Conservation (phyloP, 2,797 vertebrate species). For the Helostoma temminkii region DNA sequence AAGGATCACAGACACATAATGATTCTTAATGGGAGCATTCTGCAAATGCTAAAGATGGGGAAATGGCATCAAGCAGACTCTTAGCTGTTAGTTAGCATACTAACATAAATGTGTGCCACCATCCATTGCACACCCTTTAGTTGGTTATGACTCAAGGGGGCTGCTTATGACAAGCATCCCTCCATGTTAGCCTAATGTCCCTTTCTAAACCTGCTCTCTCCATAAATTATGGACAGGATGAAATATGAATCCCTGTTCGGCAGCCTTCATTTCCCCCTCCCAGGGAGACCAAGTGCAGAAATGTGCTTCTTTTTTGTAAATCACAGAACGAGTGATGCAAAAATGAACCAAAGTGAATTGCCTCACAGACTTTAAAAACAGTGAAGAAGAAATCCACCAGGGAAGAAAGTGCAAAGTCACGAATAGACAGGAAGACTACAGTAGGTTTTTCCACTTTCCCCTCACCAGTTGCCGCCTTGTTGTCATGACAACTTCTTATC, state of each 20-base stretch:
- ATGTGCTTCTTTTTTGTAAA: constrained; percentile 44
- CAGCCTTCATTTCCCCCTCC: constrained; percentile 69
- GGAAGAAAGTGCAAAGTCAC: constrained; percentile 74
- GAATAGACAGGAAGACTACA: constrained; percentile 29
- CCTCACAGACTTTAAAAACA: constrained; percentile 39
- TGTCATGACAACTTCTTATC: constrained; percentile 82
- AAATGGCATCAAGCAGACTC: constrained; percentile 33
- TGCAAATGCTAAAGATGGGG: constrained; percentile 40
- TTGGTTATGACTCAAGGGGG: constrained; percentile 68
- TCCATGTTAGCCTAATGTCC: constrained; percentile 65
- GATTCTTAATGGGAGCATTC: constrained; percentile 41
- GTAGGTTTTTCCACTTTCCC: constrained; percentile 53
- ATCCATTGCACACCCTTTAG: constrained; percentile 62
- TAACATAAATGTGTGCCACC: constrained; percentile 64
- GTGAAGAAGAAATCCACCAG: constrained; percentile 27
- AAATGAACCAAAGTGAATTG: constrained; percentile 41
- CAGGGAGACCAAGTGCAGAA: constrained; percentile 59
- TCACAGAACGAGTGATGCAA: constrained; percentile 30
- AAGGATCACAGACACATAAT: constrained; percentile 38
- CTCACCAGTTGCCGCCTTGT: constrained; percentile 65
- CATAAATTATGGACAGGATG: constrained; percentile 79
- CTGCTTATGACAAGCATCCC: constrained; percentile 65
- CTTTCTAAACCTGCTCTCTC: constrained; percentile 67
- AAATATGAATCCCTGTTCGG: constrained; percentile 70
- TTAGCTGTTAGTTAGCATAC: too few species aligned